Evolutionary conservation across 1,140 invertebrate species (phyloP).

Genomic region (Aricia agestis): DNA sequence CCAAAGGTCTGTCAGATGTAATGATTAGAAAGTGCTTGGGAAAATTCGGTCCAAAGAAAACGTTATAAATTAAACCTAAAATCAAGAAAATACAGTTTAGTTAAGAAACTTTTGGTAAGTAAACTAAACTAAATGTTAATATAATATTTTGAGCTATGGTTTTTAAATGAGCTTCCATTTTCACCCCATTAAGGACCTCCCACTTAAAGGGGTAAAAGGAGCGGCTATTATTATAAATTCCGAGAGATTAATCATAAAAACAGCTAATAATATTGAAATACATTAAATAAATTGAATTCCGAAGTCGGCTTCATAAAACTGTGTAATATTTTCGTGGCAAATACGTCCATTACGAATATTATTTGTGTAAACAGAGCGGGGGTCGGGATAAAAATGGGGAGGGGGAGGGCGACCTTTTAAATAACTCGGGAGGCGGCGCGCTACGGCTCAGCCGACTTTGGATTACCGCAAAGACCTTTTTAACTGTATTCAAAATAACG

Average conservation of each 20-base stretch:
- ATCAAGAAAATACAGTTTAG: too few species aligned
- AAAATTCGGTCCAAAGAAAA: too few species aligned
- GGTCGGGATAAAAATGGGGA: neutral
- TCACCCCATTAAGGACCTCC: too few species aligned
- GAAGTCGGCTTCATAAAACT: neutral
- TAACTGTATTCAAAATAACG: neutral
- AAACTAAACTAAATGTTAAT: neutral
- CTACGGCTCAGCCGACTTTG: neutral
- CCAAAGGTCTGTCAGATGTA: too few species aligned
- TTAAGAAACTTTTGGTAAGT: too few species aligned
- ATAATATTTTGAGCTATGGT: neutral
- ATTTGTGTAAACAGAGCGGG: neutral
- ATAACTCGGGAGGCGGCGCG: neutral
- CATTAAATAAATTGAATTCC: neutral
- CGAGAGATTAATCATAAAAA: too few species aligned
- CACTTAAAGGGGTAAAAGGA: too few species aligned
- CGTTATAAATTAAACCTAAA: too few species aligned
- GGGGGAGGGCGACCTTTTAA: neutral
- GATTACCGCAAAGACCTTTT: neutral
- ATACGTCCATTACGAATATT: slow-evolving; percentile 3
- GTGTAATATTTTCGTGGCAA: slow-evolving; percentile 3
- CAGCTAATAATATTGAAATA: too few species aligned
- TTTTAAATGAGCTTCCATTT: too few species aligned
- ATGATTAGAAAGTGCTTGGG: too few species aligned
- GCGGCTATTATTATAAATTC: too few species aligned